These are phyloP conservation scores for Ammodytes dubius DNA, from an alignment of 2,113 vertebrate species.

Conservation along the genomic window DNA sequence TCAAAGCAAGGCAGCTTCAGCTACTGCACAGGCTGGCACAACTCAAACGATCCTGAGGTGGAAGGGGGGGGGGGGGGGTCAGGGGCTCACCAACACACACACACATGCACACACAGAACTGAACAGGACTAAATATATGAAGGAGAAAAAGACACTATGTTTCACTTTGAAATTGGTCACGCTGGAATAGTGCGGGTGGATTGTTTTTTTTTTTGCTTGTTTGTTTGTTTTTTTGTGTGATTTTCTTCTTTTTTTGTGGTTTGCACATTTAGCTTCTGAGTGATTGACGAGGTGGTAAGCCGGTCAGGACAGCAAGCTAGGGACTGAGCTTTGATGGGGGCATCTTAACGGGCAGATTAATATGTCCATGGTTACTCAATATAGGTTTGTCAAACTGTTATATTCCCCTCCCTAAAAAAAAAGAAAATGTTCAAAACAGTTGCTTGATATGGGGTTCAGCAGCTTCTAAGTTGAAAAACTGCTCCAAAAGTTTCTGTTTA, in stretches of 20 bases:
- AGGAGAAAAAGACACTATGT: conserved; percentile 70
- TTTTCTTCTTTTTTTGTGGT: conserved; percentile 67
- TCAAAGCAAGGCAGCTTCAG: conserved; percentile 88
- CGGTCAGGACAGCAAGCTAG: conserved; percentile 44
- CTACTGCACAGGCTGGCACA: conserved; percentile 91
- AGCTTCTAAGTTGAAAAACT: conserved; percentile 39
- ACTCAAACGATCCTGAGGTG: conserved; percentile 88
- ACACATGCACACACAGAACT: conserved; percentile 37
- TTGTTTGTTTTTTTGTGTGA: too few species aligned
- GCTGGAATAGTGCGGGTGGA: conserved; percentile 68
- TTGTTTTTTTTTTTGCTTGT: conserved; percentile 28
- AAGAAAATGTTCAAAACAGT: conserved; percentile 13
- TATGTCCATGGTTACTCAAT: conserved; percentile 44
- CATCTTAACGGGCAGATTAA: conserved; percentile 35
- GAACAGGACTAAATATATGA: conserved; percentile 52
- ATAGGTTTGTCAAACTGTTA: conserved; percentile 36
- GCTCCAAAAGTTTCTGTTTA: conserved; percentile 45
- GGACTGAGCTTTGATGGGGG: conserved; percentile 29
- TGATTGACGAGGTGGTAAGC: conserved; percentile 60
- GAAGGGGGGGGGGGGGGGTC: not conserved
- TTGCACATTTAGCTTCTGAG: conserved; percentile 84
- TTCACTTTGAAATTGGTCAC: conserved; percentile 71
- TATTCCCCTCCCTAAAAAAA: conserved; percentile 17
- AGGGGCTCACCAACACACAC: conserved; percentile 3
- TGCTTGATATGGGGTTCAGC: conserved; percentile 22